Evolutionary conservation across 2,113 vertebrate genomes (phyloP).

Genomic region (Antigone vipio): DNA sequence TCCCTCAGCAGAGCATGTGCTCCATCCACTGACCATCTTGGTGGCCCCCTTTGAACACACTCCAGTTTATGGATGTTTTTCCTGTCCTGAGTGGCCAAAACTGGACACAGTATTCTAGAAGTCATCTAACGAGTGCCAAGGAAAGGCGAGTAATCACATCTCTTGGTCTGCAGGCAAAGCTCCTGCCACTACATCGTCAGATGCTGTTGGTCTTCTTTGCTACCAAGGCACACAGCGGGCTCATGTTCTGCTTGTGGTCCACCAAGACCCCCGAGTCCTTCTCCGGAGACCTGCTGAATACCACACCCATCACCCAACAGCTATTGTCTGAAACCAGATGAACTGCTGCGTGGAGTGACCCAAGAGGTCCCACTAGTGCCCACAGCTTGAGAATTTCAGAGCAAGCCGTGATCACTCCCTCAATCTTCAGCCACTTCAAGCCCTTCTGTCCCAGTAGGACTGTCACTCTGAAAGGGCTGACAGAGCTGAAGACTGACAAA

Average conservation of each 20-base stretch:
- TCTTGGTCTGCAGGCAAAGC: not conserved
- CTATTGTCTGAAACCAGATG: not conserved
- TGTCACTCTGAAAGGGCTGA: not conserved
- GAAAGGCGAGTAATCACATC: not conserved
- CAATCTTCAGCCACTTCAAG: not conserved
- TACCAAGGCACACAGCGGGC: not conserved
- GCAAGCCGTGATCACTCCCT: not conserved
- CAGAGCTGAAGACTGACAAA: not conserved
- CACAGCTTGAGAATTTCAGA: not conserved
- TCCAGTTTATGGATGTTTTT: not conserved
- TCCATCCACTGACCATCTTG: not conserved
- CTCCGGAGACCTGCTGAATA: not conserved
- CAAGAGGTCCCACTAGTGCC: not conserved
- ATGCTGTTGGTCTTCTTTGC: not conserved
- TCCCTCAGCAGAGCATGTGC: not conserved
- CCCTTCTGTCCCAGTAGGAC: not conserved
- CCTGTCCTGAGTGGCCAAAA: not conserved
- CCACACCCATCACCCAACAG: not conserved
- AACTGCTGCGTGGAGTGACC: not conserved
- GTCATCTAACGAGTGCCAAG: not conserved
- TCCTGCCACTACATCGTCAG: not conserved
- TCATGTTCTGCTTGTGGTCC: not conserved
- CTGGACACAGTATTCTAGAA: not conserved
- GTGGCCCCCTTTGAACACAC: not conserved
- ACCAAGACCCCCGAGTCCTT: not conserved